Evolutionary conservation across 2,888 invertebrate genomes (phyloP), one percentile per base, ranked within the genome.

Genomic region (Phoenoteleia sp.): DNA sequence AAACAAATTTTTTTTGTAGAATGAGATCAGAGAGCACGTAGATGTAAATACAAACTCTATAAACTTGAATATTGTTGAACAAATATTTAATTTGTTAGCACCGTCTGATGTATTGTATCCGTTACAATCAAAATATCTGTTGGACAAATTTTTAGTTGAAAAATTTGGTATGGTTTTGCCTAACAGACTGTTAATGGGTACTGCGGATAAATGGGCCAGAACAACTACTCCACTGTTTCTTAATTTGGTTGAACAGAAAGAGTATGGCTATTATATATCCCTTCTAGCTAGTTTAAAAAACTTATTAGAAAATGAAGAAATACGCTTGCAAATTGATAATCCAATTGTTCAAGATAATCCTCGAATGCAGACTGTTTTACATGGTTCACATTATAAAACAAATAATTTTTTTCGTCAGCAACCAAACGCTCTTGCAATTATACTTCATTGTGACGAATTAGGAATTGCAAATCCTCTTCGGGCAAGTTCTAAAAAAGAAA

Each of bases 401-500:
- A 85, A 87, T 69, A 21, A 39, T 27, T 88, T 83, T 64, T 62
- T 88, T 87, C 45, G 62, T 49, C 21, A 42, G 72, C 13, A 86
- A 60, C 56, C 56, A 49, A 75, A 81, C 27, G 71, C 84, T 23
- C 49, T 89, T 47, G 85, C 85, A 15, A 76, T 88, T 42, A 84
- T 87, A 25, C 45, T 88, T 1, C 87, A 89, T 62, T 83, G 84
- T 36, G 87, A 88, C 54, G 83, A 87, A 3, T 52, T 89, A 23
- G 87, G 87, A 25, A 71, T 89, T 6, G 45, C 72, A 17, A 77
- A 72, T 82, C 77, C 82, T 33, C 7, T 77, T n/a, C 75, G 75
- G 1, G n/a, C 72, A 11, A 81, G 62, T 21, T 80, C 86, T 9
- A 80, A 72, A 60, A 75, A 49, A 49, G 67, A 89, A 33, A 87